Evolutionary conservation across 2,888 invertebrate genomes (phyloP).

Genomic region (Cerceris rybyensis): DNA sequence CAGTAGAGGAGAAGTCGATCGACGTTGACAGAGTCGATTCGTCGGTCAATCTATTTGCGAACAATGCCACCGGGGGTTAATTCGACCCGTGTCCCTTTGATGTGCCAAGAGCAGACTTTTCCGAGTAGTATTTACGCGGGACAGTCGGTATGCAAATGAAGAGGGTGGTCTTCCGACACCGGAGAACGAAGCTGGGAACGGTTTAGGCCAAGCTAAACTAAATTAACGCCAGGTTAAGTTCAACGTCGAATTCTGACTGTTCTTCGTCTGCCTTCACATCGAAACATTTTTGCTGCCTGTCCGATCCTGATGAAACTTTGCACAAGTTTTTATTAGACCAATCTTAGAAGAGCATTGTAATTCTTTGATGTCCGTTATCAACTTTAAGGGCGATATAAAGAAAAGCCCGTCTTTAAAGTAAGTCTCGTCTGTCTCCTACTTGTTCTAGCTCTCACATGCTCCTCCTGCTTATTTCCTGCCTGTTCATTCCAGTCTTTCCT

Average conservation of each 20-base stretch:
- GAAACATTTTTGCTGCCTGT: not conserved
- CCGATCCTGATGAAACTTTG: too few species aligned
- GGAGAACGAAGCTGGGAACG: constrained; percentile 29
- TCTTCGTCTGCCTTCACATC: too few species aligned
- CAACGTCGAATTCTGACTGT: constrained; percentile 47
- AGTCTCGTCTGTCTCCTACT: too few species aligned
- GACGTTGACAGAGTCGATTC: not conserved
- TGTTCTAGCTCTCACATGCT: too few species aligned
- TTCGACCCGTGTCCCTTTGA: constrained; percentile 66
- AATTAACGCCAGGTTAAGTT: constrained; percentile 65
- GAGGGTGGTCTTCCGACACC: constrained; percentile 40
- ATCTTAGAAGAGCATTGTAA: too few species aligned
- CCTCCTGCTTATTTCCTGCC: too few species aligned
- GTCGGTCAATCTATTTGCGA: constrained; percentile 44
- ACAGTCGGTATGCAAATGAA: constrained; percentile 65
- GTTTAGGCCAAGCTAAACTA: constrained; percentile 71
- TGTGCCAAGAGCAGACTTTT: constrained; percentile 66
- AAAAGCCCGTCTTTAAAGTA: too few species aligned
- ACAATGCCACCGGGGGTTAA: constrained; percentile 54
- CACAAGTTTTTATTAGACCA: too few species aligned
- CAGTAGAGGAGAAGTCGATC: not conserved
- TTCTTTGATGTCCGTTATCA: too few species aligned
- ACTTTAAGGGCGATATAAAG: too few species aligned
- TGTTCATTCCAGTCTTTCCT: too few species aligned
- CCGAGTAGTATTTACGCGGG: constrained; percentile 67